phyloP scores from a whole-genome alignment of 2,113 vertebrate genomes.

The Sylvicapra grimmia region DNA sequence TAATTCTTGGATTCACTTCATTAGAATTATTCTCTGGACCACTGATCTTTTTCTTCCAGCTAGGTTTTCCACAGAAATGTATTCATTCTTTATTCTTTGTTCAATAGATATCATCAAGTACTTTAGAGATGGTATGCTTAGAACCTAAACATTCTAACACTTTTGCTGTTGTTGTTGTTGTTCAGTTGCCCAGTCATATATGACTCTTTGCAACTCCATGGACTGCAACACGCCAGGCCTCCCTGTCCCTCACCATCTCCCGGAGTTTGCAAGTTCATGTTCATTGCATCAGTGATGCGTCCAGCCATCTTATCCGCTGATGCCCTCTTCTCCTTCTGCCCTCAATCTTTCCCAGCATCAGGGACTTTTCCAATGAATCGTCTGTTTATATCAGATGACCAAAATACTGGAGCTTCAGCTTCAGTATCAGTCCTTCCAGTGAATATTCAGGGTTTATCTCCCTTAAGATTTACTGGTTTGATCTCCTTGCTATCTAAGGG shows the following conservation, averaged over 20 bases:
- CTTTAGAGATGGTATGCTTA: neutral
- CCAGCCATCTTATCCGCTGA: neutral
- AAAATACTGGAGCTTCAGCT: neutral
- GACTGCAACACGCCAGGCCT: neutral
- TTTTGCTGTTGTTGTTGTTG: neutral
- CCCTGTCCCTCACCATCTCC: neutral
- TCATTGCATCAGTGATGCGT: neutral
- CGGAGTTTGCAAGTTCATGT: neutral
- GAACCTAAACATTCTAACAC: neutral
- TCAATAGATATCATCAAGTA: neutral
- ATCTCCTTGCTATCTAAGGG: neutral
- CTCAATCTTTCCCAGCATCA: neutral
- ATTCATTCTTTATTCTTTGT: neutral
- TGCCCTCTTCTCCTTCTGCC: neutral
- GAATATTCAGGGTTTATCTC: neutral
- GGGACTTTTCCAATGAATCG: neutral
- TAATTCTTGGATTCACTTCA: neutral
- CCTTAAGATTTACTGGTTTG: neutral
- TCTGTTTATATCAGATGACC: neutral
- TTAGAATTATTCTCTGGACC: neutral
- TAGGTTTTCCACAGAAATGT: neutral
- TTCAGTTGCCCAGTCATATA: neutral
- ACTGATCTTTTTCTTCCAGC: neutral
- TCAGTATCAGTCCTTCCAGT: neutral
- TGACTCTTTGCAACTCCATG: neutral